Evolutionary conservation across 2,113 vertebrate species (phyloP).

Genomic region (Ursus arctos): DNA sequence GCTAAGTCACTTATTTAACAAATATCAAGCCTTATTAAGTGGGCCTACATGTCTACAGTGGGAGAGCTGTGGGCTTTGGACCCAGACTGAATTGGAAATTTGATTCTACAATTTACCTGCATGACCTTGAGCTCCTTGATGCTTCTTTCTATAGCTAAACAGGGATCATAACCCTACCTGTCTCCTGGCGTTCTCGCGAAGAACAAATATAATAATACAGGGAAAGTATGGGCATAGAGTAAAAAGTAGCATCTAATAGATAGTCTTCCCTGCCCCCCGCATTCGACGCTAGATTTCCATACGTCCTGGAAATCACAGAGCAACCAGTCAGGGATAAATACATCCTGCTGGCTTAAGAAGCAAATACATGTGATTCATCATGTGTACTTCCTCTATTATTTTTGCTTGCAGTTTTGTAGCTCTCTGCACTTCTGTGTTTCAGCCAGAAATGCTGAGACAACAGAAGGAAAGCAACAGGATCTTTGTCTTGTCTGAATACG

Average conservation of each 20-base stretch:
- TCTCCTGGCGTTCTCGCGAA: background rate
- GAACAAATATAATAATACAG: conserved; percentile 6
- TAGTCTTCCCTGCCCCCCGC: too few species aligned
- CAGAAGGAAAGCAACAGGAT: background rate
- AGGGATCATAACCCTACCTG: background rate
- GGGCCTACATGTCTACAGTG: background rate
- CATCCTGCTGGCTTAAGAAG: background rate
- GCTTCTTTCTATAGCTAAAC: conserved; percentile 6
- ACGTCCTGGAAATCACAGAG: background rate
- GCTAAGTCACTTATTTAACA: background rate
- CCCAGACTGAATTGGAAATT: background rate
- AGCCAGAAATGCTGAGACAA: conserved; percentile 57
- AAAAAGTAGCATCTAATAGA: background rate
- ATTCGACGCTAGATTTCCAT: background rate
- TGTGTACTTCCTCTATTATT: conserved; percentile 48
- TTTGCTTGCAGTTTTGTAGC: conserved; percentile 15
- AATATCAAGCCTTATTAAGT: background rate
- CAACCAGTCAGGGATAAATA: conserved; percentile 49
- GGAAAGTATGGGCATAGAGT: background rate
- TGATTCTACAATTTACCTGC: background rate
- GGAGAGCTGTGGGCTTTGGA: background rate
- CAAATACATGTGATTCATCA: background rate
- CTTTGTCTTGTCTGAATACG: background rate
- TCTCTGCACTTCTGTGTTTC: conserved; percentile 60
- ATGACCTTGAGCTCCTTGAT: background rate